phyloP scores from a whole-genome alignment of 2,888 invertebrate species.

The Noctua janthina region DNA sequence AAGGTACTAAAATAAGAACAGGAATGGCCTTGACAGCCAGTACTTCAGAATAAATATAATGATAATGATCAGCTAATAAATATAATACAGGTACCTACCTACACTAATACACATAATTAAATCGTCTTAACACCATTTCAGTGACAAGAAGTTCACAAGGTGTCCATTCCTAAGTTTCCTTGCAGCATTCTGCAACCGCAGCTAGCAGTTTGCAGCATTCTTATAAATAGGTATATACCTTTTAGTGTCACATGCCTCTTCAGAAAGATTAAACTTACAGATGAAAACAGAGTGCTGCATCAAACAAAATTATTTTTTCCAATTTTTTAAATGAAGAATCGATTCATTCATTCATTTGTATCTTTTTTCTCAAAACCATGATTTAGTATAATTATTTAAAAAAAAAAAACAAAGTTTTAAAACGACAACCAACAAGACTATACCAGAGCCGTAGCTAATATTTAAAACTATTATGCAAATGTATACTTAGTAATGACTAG shows the following conservation, averaged over 20 bases:
- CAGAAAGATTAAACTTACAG: not conserved
- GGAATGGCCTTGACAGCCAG: not conserved
- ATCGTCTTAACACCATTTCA: not conserved
- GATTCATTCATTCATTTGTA: not conserved
- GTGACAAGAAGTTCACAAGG: not conserved
- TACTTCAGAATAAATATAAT: not conserved
- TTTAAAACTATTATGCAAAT: conserved; percentile 18
- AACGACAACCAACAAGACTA: not conserved
- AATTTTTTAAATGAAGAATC: not conserved
- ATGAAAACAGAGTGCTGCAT: not conserved
- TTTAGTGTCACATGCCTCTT: not conserved
- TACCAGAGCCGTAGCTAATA: not conserved
- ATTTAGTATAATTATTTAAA: not conserved
- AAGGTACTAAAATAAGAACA: not conserved
- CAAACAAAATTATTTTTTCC: not conserved
- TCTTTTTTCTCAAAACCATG: not conserved
- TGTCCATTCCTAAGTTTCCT: not conserved
- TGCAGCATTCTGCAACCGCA: too few relatives aligned
- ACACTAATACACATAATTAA: not conserved
- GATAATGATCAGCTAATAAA: not conserved
- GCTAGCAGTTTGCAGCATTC: not conserved
- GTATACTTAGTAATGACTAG: not conserved
- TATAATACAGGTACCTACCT: not conserved
- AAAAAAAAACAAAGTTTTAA: not conserved
- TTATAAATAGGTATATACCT: not conserved